phyloP scores from a whole-genome alignment of 1,140 invertebrate genomes.

The Hetaerina americana region DNA sequence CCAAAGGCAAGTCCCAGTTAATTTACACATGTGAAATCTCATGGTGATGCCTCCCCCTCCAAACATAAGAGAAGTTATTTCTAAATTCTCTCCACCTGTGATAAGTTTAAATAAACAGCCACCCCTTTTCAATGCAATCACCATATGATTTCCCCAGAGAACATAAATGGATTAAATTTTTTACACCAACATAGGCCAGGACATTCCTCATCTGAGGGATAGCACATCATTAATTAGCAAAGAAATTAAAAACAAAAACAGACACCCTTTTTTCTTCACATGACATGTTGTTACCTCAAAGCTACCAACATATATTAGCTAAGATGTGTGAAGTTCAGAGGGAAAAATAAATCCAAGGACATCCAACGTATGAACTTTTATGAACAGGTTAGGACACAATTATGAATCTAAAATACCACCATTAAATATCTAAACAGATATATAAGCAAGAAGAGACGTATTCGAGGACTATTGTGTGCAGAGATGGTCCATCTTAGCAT shows the following conservation, averaged over 20 bases:
- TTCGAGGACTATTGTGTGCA: neutral
- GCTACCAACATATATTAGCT: neutral
- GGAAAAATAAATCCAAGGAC: too few species aligned
- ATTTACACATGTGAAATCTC: neutral
- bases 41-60: too few species aligned
- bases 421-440: neutral
- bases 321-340: too few species aligned
- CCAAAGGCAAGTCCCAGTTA: neutral
- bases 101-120: too few species aligned
- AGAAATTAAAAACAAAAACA: neutral
- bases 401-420: neutral
- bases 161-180: too few species aligned
- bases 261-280: neutral
- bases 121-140: too few species aligned
- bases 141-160: too few species aligned
- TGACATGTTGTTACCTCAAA: neutral
- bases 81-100: too few species aligned
- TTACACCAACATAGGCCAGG: too few species aligned
- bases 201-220: too few species aligned
- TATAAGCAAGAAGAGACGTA: neutral
- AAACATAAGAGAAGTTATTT: too few species aligned
- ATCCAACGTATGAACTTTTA: too few species aligned
- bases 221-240: neutral
- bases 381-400: neutral
- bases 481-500: neutral